phyloP scores from a whole-genome alignment of 2,888 invertebrate species.

The Lasioglossum malachurum region DNA sequence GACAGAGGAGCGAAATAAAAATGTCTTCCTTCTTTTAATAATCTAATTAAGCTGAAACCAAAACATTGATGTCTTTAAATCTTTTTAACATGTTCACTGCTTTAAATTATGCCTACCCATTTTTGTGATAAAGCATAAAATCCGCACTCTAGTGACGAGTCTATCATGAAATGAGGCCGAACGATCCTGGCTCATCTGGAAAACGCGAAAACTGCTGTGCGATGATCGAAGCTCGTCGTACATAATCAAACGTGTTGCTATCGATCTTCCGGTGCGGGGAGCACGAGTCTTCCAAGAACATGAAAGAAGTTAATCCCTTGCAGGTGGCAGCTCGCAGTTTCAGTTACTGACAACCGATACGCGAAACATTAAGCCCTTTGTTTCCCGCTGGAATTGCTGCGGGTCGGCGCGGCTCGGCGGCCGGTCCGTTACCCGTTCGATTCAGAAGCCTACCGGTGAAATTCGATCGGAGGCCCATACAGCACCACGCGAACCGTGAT shows the following conservation, averaged over 20 bases:
- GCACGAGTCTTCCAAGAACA: constrained; percentile 37
- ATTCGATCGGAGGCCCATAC: constrained; percentile 27
- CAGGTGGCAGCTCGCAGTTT: constrained; percentile 24
- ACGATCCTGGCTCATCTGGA: background rate
- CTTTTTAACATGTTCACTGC: no score
- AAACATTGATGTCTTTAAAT: no score
- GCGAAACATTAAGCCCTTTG: constrained; percentile 17
- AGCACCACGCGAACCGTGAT: constrained; percentile 40
- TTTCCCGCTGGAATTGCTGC: background rate
- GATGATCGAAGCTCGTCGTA: background rate
- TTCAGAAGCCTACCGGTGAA: constrained; percentile 30
- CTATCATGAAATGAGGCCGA: no score
- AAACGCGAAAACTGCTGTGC: background rate
- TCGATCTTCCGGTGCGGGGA: background rate
- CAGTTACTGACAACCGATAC: constrained; percentile 20
- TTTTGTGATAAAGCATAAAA: no score
- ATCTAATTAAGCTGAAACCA: no score
- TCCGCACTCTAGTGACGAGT: no score
- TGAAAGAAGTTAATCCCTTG: constrained; percentile 26
- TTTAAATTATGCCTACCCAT: no score
- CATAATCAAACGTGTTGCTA: constrained; percentile 10
- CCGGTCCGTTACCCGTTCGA: constrained; percentile 8
- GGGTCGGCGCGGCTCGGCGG: background rate
- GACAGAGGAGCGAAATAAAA: no score
- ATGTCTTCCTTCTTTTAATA: no score